Conservation (phyloP, 2,797 vertebrate species). For the Oreortyx pictus region DNA sequence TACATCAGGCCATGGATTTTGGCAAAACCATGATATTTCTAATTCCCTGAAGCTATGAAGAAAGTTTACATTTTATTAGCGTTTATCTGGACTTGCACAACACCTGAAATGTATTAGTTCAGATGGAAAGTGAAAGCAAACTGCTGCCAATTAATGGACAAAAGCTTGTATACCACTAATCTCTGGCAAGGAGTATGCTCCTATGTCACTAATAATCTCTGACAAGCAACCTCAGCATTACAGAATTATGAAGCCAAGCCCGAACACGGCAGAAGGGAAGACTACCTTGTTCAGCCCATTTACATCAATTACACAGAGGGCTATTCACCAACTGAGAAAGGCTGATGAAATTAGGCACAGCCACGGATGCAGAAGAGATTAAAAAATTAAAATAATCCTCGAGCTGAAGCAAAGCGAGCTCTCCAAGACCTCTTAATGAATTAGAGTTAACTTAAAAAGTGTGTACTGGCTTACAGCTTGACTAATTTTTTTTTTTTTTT, state of each 20-base stretch:
- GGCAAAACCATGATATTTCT: neutral
- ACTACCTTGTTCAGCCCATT: neutral
- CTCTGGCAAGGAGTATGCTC: neutral
- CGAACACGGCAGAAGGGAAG: neutral
- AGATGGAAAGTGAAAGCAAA: neutral
- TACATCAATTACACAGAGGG: neutral
- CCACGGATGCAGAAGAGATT: neutral
- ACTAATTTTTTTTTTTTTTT: neutral
- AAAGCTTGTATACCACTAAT: neutral
- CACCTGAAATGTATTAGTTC: neutral
- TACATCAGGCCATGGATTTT: neutral
- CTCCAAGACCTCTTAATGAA: neutral
- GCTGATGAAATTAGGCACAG: neutral
- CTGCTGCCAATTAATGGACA: neutral
- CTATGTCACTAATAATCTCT: neutral
- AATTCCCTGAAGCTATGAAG: neutral
- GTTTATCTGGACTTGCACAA: neutral
- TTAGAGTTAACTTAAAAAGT: neutral
- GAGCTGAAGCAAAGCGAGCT: neutral
- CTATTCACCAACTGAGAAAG: neutral
- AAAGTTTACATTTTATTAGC: neutral
- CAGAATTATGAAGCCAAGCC: neutral
- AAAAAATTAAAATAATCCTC: conserved; percentile 14
- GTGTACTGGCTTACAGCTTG: neutral
- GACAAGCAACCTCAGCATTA: neutral